Evolutionary conservation across 2,888 invertebrate genomes (phyloP).

Genomic region (Lochmaea capreae): DNA sequence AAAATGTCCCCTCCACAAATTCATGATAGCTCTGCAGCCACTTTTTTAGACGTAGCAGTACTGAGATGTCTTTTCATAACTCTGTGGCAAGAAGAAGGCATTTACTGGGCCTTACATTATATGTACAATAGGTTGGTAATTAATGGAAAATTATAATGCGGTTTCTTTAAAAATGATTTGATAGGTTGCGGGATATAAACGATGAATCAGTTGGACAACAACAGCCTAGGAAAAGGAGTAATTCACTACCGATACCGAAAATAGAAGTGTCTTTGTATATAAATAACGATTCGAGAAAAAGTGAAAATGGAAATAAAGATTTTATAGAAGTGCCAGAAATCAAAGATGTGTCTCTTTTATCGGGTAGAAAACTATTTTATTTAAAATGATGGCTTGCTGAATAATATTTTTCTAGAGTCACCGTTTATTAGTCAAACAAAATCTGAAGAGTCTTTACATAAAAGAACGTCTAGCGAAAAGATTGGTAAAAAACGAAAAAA

Average conservation of each 20-base stretch:
- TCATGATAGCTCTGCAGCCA: constrained; percentile 83
- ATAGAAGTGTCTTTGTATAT: constrained; percentile 90
- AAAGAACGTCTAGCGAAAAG: constrained; percentile 83
- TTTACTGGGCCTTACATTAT: constrained; percentile 96
- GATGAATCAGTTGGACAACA: constrained; percentile 84
- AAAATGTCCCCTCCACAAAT: constrained; percentile 27
- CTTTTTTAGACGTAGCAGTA: constrained; percentile 96
- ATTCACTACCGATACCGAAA: constrained; percentile 93
- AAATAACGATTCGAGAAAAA: constrained; percentile 78
- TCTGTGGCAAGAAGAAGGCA: constrained; percentile 98
- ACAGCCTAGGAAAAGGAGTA: constrained; percentile 87
- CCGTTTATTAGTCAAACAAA: constrained; percentile 64
- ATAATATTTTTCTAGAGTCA: constrained; percentile 61
- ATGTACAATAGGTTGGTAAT: constrained; percentile 81
- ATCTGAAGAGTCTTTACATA: constrained; percentile 66
- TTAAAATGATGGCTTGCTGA: no score
- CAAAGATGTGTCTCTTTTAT: constrained; percentile 74
- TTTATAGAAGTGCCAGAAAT: constrained; percentile 83
- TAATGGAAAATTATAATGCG: background rate
- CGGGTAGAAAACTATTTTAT: constrained; percentile 64
- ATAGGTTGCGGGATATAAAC: constrained; percentile 85
- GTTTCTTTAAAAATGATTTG: constrained; percentile 9
- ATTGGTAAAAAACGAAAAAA: constrained; percentile 73
- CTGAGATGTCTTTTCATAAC: constrained; percentile 94
- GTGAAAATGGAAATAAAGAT: constrained; percentile 73